Evolutionary conservation across 1,140 invertebrate species (phyloP), one percentile per base, ranked within the genome.

Genomic region (Drosophila erecta): DNA sequence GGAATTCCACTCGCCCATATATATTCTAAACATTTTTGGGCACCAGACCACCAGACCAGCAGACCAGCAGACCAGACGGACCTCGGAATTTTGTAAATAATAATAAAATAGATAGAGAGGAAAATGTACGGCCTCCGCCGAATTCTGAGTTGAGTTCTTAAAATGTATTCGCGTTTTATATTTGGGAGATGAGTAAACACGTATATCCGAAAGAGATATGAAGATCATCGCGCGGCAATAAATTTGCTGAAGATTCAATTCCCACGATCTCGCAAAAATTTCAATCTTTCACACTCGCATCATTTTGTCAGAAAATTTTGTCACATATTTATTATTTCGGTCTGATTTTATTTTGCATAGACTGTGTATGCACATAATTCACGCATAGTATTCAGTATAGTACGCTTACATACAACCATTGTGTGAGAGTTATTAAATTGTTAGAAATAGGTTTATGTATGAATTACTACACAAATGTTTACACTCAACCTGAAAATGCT

Each of bases 1-100:
- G 69, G 69, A 72, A 72, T 60, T 72, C 67, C 67, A 70, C 67
- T 71, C 65, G 64, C n/a, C 66, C 49, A 41, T 70, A 50, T 57
- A 51, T 70, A 14, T 70, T 43, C 65, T 57, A 70, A 70, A 57
- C 64, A 71, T 71, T 71, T 57, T 54, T 57, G 65, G 67, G 51
- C 67, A 70, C 67, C 60, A 66, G 58, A 43, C 41, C 41, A 37
- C 2, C 7, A 30, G 27, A n/a, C n/a, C n/a, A n/a, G n/a, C 60
- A 66, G 58, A 30, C 30, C 30, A 10, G 49, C 40, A 6, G 40
- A 44, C 41, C 41, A 38, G 37, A 38, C 64, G 60, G 60, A 67
- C 64, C 67, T 71, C 65, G 30, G 46, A 20, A 70, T 71, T 57
- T 54, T 70, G 65, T 69, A 57, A 69, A 70, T 70, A 71, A 71